Percentiles rank a stretch among this genome's conserved stretches.
phyloP scores from a whole-genome alignment of 2,113 vertebrate genomes.

The Chloebia gouldiae region DNA sequence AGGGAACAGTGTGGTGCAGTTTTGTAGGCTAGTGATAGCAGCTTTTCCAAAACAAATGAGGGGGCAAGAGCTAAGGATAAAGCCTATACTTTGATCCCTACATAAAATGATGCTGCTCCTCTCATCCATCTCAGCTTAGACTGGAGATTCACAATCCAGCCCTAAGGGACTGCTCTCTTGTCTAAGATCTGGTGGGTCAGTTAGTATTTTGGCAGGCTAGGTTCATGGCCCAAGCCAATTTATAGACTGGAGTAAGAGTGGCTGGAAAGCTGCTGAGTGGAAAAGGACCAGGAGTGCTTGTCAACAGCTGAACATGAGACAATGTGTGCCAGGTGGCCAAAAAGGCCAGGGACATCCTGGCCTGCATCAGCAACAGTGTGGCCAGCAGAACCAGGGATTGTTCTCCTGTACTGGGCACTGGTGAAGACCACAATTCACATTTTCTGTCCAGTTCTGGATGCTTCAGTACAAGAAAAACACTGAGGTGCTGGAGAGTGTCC shows the following conservation, averaged over 20 bases:
- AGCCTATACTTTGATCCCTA: background rate
- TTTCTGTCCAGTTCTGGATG: background rate
- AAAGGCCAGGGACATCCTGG: background rate
- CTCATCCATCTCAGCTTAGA: background rate
- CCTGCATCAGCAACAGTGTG: background rate
- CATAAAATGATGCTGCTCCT: background rate
- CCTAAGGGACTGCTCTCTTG: background rate
- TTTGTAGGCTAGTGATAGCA: background rate
- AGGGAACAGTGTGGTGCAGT: too few species aligned
- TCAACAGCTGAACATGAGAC: background rate
- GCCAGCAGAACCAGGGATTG: background rate
- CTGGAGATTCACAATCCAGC: background rate
- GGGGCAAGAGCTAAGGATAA: background rate
- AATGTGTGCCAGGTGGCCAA: background rate
- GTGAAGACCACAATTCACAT: accelerated
- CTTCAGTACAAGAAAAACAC: background rate
- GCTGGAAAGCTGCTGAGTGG: background rate
- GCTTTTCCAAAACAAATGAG: background rate
- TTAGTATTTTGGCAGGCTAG: background rate
- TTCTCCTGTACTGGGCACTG: accelerated
- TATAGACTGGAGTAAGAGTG: too few species aligned
- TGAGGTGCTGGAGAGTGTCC: background rate
- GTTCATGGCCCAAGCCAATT: background rate
- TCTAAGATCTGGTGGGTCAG: background rate
- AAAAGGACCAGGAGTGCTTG: background rate